Evolutionary conservation across 2,888 invertebrate genomes (phyloP), one percentile per base, ranked within the genome.

Genomic region (Hoplodrina blanda): DNA sequence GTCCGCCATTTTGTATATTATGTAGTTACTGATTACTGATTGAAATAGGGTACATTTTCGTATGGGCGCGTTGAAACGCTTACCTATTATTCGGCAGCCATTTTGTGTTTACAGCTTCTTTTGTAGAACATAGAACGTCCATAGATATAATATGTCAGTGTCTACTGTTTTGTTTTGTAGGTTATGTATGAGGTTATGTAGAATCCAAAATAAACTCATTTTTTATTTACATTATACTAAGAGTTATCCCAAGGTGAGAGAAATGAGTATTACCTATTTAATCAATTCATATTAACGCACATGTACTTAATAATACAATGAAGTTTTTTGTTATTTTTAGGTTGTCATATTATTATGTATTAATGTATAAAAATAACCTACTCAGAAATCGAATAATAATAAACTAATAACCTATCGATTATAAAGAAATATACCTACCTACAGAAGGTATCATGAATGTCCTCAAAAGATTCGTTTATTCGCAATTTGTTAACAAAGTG

Each of bases 381-480:
- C 20, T 46, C 19, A 19, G 20, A 46, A 65, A n/a, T 46, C 25
- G 7, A 3, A 20, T 17, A 25, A 56, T n/a, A n/a, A n/a, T n/a
- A 37, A 37, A 37, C 8, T 37, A 20, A 17, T 6, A 33, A 46
- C 46, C 15, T 46, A 37, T 67, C 13, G 25, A 33, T 37, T 49
- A 46, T 52, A 25, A 11, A 8, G 1, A 30, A 11, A 10, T 7
- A 52, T 11, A n/a, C n/a, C n/a, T n/a, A n/a, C n/a, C n/a, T n/a
- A 33, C 15, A 63, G 13, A 25, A 19, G 59, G 17, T 25, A 68
- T 30, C 60, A 78, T 80, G 80, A 76, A 73, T 60, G 10, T 33
- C 19, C 41, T 76, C 53, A 76, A 65, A 41, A 62, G 55, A 44
- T 19, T 80, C 41, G 49, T 56, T 2, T 49, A 41, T 64, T 62